Conservation (phyloP, 2,888 invertebrate species). For the Myopa testacea region DNA sequence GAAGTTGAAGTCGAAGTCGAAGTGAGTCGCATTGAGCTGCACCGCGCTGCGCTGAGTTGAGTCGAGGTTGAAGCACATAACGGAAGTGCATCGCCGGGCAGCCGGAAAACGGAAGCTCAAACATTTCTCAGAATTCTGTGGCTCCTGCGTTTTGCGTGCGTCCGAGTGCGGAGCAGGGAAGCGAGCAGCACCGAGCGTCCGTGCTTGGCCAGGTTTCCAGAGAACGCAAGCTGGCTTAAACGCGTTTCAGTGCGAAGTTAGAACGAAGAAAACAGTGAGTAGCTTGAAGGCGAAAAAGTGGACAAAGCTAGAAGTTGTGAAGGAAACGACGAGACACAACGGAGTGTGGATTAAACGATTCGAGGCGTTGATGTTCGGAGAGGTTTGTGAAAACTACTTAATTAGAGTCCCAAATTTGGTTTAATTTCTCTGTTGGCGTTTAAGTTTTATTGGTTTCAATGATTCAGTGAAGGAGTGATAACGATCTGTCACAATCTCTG, state of each 20-base stretch:
- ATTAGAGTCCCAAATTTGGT: too few relatives aligned
- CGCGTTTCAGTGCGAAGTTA: slow-evolving; percentile 13
- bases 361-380: slow-evolving; percentile 32
- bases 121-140: slow-evolving; percentile 38
- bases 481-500: neutral
- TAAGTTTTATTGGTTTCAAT: too few relatives aligned
- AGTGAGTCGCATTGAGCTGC: slow-evolving; percentile 27
- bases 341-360: slow-evolving; percentile 21
- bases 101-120: slow-evolving; percentile 57
- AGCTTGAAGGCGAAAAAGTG: neutral
- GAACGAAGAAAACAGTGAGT: neutral
- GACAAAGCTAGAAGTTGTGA: neutral
- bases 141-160: slow-evolving; percentile 8
- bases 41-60: slow-evolving; percentile 52
- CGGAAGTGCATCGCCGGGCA: slow-evolving; percentile 58
- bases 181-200: neutral
- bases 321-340: neutral
- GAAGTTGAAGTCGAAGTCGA: neutral
- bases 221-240: neutral
- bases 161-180: neutral
- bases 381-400: slow-evolving; percentile 16
- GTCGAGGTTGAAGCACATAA: slow-evolving; percentile 57
- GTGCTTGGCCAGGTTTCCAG: neutral
- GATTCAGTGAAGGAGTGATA: too few relatives aligned
- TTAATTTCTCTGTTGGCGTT: too few relatives aligned